Conservation (phyloP, 1,140 invertebrate genomes). For the Macrobrachium nipponense region DNA sequence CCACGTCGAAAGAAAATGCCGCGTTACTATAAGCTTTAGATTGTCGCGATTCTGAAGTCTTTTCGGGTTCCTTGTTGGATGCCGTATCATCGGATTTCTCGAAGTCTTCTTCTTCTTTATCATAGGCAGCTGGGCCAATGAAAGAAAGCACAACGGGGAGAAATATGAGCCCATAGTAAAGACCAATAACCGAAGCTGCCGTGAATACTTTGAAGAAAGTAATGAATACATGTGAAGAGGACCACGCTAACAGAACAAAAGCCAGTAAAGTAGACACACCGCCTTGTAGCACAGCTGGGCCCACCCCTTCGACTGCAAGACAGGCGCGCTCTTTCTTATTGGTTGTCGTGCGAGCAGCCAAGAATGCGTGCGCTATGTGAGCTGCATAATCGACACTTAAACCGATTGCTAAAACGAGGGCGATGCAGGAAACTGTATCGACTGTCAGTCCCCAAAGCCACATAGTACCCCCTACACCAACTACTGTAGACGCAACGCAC, state of each 20-base stretch:
- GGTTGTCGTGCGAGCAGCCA: constrained; percentile 69
- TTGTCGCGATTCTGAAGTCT: too few species aligned
- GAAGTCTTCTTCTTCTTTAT: neutral
- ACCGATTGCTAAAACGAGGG: constrained; percentile 71
- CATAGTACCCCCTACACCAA: constrained; percentile 73
- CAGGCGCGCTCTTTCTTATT: constrained; percentile 70
- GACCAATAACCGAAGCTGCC: constrained; percentile 74
- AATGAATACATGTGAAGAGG: constrained; percentile 71
- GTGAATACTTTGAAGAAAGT: constrained; percentile 76
- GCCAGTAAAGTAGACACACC: constrained; percentile 73
- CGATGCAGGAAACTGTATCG: constrained; percentile 74
- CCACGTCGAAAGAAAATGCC: too few species aligned
- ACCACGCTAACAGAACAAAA: constrained; percentile 70
- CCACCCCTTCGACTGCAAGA: constrained; percentile 69
- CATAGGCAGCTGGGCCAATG: constrained; percentile 70
- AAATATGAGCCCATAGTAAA: constrained; percentile 74
- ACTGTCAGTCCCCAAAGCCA: constrained; percentile 73
- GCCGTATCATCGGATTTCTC: neutral
- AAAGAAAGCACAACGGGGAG: constrained; percentile 73
- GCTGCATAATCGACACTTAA: constrained; percentile 75
- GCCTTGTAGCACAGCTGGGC: constrained; percentile 72
- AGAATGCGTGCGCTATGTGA: constrained; percentile 73
- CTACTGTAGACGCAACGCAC: constrained; percentile 73
- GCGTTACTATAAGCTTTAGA: too few species aligned
- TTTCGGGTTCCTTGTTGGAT: too few species aligned